phyloP scores from a whole-genome alignment of 2,797 vertebrate species.

The Sciaenops ocellatus region DNA sequence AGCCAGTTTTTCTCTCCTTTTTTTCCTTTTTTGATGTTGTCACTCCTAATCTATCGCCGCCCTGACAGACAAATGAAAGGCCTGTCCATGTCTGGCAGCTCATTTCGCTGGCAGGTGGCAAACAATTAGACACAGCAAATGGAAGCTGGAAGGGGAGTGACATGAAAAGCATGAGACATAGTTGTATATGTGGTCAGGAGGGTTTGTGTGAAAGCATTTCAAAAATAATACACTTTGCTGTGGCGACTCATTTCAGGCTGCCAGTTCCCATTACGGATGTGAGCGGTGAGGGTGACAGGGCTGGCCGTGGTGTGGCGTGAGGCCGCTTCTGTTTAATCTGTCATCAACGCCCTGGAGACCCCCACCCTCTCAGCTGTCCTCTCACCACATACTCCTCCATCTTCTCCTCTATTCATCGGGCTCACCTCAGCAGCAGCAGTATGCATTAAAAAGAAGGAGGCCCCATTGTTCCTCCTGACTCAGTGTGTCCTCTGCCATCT shows the following conservation, averaged over 20 bases:
- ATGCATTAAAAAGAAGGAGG: slow-evolving; percentile 85
- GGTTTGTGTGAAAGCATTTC: slow-evolving; percentile 99
- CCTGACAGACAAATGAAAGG: slow-evolving; percentile 95
- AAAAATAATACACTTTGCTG: slow-evolving; percentile 99
- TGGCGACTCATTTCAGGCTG: slow-evolving; percentile 98
- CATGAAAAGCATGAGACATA: slow-evolving; percentile 97
- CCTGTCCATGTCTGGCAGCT: slow-evolving; percentile 90
- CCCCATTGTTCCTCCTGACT: slow-evolving; percentile 68
- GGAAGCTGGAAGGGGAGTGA: slow-evolving; percentile 89
- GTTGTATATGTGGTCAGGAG: slow-evolving; percentile 90
- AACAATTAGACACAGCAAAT: slow-evolving; percentile 99
- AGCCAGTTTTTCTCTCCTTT: slow-evolving; percentile 47
- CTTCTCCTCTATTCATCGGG: slow-evolving; percentile 87
- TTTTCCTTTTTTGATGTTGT: slow-evolving; percentile 95
- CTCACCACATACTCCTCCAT: slow-evolving; percentile 64
- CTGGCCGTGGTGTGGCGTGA: slow-evolving; percentile 83
- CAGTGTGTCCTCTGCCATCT: slow-evolving; percentile 52
- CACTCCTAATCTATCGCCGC: slow-evolving; percentile 92
- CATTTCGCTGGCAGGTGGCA: slow-evolving; percentile 99
- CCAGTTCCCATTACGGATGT: slow-evolving; percentile 95
- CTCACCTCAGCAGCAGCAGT: slow-evolving; percentile 86
- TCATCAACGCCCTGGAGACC: slow-evolving; percentile 96
- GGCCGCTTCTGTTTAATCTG: slow-evolving; percentile 99
- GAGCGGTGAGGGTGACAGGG: slow-evolving; percentile 95
- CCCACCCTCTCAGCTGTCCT: slow-evolving; percentile 79